Base-by-base conservation (phyloP, 2,888 invertebrate genomes). In the Ferrisia virgata region DNA sequence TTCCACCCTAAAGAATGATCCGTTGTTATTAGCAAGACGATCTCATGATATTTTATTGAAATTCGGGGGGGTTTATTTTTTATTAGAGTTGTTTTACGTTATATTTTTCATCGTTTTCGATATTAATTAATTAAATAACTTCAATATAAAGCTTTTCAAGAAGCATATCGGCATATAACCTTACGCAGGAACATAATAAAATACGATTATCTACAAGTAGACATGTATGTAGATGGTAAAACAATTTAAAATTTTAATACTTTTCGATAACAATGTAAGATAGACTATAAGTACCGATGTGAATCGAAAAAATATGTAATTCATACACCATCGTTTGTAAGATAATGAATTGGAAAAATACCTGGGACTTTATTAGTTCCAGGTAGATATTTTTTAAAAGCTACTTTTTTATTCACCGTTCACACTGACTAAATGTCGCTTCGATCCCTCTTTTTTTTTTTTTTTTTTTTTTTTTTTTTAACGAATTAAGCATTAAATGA, bases 21-120 rank as follows among this genome's bases (percentile, higher is more conserved):
- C 36, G 72, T 76, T 76, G 72, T 76, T 76, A 76, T 76, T 33
- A 76, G 36, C 33, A 18, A 76, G 72, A 36, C 72, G 72, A 76
- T 76, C 36, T 36, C 72, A 72, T 76, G 72, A 76, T 76, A 76
- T 76, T 76, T 76, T 76, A 76, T 76, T 76, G 72, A 76, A 76
- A 76, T 76, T 36, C 28, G 64, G 28, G 28, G 28, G 11, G 4
- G 25, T 18, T 3, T 15, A 25, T 28, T 28, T 28, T 28, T 28
- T 28, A 13, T 28, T 15, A 2, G 4, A 4, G 28, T 64, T 64
- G 28, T 64, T 28, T 64, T 28, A 64, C 25, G 64, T 64, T 64
- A 28, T 11, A 15, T 13, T 18, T 58, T 58, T 9, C 22, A 9
- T 18, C 13, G 25, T 13, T 1, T 15, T 4, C 3, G 2, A 18